Base-by-base conservation (phyloP, 1,140 invertebrate genomes). In the Tetramorium alpestre region DNA sequence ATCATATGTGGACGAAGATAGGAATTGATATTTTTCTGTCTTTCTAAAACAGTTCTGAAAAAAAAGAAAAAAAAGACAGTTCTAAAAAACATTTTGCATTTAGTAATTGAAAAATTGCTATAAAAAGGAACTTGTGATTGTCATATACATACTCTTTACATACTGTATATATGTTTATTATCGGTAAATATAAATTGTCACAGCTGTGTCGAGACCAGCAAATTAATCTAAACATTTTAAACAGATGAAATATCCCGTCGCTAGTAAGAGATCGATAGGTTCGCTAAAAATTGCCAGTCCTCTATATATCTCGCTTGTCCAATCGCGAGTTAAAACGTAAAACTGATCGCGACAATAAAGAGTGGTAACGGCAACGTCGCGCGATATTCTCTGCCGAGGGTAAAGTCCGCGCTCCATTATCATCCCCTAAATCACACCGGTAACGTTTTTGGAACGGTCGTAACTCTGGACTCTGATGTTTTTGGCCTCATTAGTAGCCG, bases 401-500 rank as follows among this genome's bases (percentile, higher is more conserved):
- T 88, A 89, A 89, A 82, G 89, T 88, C 87, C 91, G 91, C 91
- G 94, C 91, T 94, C 92, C 93, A 94, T 94, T 94, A 94, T 92
- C 93, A 94, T 94, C 93, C 91, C 77, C 92, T 94, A 94, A 94
- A 94, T 94, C 93, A 94, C 91, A 90, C 82, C 73, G 86, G 92
- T 93, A 93, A 94, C 92, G 94, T 94, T 94, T 94, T 94, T 94
- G 93, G 93, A 91, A 92, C 89, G 92, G 89, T 94, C 92, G 92
- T 94, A 94, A 94, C 90, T 92, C 86, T 60, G 85, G 72, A 85
- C 90, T 90, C 91, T 76, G 90, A 94, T 94, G 94, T 94, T 94
- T 94, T 94, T 94, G 93, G 93, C 91, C 93, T 94, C 94, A 94
- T 94, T 94, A 94, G 94, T 94, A 94, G 92, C 93, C 93, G 90